Evolutionary conservation across 2,797 vertebrate species (phyloP).

Genomic region (Phrynocephalus vlangalii): DNA sequence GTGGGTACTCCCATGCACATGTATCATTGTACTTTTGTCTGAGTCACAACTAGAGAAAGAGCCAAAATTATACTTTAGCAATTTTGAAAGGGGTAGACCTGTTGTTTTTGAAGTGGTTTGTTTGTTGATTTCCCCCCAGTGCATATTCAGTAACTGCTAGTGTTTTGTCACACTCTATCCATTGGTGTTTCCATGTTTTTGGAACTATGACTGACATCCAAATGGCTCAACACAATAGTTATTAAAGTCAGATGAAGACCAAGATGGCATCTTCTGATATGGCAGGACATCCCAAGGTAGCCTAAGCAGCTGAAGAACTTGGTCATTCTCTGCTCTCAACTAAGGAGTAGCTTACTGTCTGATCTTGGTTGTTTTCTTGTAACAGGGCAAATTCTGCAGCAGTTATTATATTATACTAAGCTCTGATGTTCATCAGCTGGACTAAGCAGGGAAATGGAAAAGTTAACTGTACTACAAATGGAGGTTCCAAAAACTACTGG

Average conservation of each 20-base stretch:
- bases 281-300: background rate
- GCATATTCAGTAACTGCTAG: background rate
- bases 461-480: constrained; percentile 1
- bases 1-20: background rate
- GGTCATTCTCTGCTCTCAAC: constrained; percentile 21
- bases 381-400: background rate
- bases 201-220: background rate
- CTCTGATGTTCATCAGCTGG: accelerated
- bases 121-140: background rate
- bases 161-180: too few species aligned
- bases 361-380: background rate
- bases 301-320: background rate
- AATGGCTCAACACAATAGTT: background rate
- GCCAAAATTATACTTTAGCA: background rate
- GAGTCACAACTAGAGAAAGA: background rate
- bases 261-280: background rate
- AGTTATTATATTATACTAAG: background rate
- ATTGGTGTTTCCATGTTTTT: background rate
- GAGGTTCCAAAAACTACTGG: background rate
- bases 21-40: background rate
- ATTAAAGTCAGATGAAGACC: background rate
- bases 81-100: background rate
- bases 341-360: constrained; percentile 29
- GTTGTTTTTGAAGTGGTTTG: background rate
- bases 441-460: constrained; percentile 19